These are phyloP conservation scores for Cephus sareptanus DNA, from an alignment of 2,888 invertebrate genomes.

Conservation along the genomic window DNA sequence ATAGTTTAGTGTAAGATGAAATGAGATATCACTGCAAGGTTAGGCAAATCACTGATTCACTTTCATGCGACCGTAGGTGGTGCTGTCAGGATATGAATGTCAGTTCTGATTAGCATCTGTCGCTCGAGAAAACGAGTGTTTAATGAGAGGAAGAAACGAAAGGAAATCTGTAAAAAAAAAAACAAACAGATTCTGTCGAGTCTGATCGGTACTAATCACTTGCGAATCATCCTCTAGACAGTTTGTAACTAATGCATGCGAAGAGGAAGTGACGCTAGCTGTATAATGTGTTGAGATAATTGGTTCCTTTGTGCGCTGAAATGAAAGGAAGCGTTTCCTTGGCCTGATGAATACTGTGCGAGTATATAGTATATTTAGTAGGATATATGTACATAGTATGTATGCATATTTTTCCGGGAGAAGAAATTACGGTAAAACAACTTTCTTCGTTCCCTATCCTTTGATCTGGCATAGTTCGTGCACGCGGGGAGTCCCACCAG, in stretches of 20 bases:
- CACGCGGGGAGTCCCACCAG: conserved; percentile 4
- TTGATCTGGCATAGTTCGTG: conserved; percentile 1
- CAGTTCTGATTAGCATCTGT: background rate
- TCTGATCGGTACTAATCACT: background rate
- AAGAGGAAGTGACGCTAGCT: background rate
- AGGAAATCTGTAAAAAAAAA: background rate
- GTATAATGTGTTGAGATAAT: background rate
- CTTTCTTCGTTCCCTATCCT: conserved; percentile 25
- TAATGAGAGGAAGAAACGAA: background rate
- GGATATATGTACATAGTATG: background rate
- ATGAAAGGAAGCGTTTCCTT: background rate
- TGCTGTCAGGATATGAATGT: background rate
- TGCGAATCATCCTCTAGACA: background rate
- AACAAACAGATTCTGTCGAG: background rate
- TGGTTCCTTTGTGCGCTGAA: background rate
- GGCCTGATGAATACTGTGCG: background rate
- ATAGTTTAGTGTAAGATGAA: background rate
- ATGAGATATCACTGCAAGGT: background rate
- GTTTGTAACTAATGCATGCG: background rate
- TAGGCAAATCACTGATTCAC: background rate
- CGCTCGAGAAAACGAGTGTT: background rate
- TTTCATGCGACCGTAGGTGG: background rate
- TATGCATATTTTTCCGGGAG: background rate
- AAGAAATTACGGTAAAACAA: conserved; percentile 14
- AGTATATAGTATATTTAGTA: background rate